Evolutionary conservation across 2,888 invertebrate genomes (phyloP).

Genomic region (Volucella inflata): DNA sequence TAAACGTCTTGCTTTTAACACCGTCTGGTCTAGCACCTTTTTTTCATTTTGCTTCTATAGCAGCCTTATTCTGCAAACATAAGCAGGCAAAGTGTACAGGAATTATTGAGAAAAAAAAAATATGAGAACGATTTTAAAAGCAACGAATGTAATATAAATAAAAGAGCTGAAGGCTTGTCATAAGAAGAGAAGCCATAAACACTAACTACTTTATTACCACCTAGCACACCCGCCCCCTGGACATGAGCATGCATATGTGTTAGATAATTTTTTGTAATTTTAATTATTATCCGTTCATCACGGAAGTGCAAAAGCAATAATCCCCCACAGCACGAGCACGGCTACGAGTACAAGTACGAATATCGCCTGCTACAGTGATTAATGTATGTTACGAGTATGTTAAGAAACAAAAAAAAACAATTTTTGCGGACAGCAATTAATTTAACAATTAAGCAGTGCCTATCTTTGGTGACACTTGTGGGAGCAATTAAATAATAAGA

Average conservation of each 20-base stretch:
- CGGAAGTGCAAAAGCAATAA: slow-evolving; percentile 15
- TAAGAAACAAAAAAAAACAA: background rate
- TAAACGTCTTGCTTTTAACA: too few species aligned
- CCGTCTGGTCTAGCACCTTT: too few species aligned
- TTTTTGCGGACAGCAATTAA: slow-evolving; percentile 14
- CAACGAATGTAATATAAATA: too few species aligned
- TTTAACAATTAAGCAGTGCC: slow-evolving; percentile 13
- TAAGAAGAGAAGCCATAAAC: slow-evolving; percentile 8
- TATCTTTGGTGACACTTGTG: background rate
- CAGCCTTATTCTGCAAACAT: too few species aligned
- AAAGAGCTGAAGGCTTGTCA: background rate
- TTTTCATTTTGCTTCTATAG: too few species aligned
- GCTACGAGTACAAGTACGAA: background rate
- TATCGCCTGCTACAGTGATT: background rate
- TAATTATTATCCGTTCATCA: slow-evolving; percentile 6
- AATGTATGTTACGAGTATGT: background rate
- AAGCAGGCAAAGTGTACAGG: too few species aligned
- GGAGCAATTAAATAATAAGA: too few species aligned
- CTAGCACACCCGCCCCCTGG: background rate
- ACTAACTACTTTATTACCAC: background rate
- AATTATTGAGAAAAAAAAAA: too few species aligned
- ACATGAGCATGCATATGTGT: too few species aligned
- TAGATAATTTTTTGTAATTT: slow-evolving; percentile 3
- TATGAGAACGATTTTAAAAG: too few species aligned
- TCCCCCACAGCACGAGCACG: background rate